A percentile compares a stretch with the other conserved stretches of the same genome.
These are phyloP conservation scores for Lutjanus campechanus DNA, from an alignment of 2,797 vertebrate species.

Conservation along the genomic window DNA sequence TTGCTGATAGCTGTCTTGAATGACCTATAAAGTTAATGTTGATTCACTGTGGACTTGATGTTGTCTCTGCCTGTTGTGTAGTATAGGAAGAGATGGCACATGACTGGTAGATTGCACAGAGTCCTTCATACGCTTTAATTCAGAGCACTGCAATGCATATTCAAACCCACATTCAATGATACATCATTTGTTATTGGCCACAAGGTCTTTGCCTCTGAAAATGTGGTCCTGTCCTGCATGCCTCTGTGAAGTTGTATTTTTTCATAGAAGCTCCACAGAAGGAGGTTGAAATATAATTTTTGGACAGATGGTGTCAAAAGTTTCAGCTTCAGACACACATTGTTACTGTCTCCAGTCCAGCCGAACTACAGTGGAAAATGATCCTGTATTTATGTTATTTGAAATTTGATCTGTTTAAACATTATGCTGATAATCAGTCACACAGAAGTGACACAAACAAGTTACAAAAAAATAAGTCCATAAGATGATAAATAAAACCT, in stretches of 20 bases:
- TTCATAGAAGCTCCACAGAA: neutral
- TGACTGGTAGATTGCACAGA: neutral
- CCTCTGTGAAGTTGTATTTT: neutral
- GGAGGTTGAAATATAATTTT: neutral
- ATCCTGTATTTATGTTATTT: too few species aligned
- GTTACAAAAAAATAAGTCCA: too few species aligned
- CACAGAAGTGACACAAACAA: too few species aligned
- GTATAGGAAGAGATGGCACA: neutral
- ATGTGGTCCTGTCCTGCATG: neutral
- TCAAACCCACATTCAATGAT: neutral
- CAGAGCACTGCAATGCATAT: neutral
- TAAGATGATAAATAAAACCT: too few species aligned
- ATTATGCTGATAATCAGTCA: too few species aligned
- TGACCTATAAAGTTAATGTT: neutral
- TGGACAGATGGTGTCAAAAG: neutral
- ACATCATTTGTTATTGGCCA: slow-evolving; percentile 2
- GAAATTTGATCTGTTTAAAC: too few species aligned
- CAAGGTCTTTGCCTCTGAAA: slow-evolving; percentile 3
- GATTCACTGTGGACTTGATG: neutral
- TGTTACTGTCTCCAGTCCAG: too few species aligned
- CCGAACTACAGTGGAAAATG: too few species aligned
- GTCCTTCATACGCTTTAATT: neutral
- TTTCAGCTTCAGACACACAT: too few species aligned
- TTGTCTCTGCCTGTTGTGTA: neutral
- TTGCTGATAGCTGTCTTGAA: neutral